A percentile compares a stretch with the other conserved stretches of the same genome.
Conservation (phyloP, 2,888 invertebrate genomes). For the Catotricha subobsoleta region DNA sequence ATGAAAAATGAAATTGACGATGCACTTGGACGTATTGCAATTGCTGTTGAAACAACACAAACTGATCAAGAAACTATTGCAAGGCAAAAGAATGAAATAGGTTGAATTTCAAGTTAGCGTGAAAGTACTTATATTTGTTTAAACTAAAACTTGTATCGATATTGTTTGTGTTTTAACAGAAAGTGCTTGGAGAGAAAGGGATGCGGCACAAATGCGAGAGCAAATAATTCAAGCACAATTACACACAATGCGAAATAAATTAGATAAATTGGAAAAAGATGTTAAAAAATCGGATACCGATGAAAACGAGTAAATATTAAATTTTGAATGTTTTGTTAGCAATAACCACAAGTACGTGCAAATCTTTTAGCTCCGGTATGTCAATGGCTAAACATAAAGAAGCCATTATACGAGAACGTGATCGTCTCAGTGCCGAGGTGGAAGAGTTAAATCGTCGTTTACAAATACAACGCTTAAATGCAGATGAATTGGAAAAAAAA, state of each 20-base stretch:
- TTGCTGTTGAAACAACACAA: not conserved
- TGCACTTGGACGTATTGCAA: not conserved
- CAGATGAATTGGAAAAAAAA: conserved; percentile 24
- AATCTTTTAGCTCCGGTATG: conserved; percentile 5
- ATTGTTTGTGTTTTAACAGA: conserved; percentile 15
- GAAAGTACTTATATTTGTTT: not conserved
- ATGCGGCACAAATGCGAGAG: conserved; percentile 27
- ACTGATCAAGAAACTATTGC: conserved; percentile 2
- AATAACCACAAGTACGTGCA: not conserved
- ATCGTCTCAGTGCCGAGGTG: conserved; percentile 23
- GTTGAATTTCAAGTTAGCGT: not conserved
- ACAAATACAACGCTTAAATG: conserved; percentile 23
- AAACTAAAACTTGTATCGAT: not conserved
- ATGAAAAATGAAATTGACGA: conserved; percentile 1
- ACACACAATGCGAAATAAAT: conserved; percentile 20
- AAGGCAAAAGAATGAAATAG: conserved; percentile 1
- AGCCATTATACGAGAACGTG: conserved; percentile 15
- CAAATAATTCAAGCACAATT: conserved; percentile 26
- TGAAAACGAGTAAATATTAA: not conserved
- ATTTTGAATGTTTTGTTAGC: not conserved
- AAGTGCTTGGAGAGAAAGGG: conserved; percentile 27
- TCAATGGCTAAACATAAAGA: conserved; percentile 20
- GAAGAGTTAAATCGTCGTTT: conserved; percentile 24
- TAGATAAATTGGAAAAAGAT: conserved; percentile 20
- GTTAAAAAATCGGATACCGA: conserved; percentile 17